Evolutionary conservation across 2,113 vertebrate genomes (phyloP).

Genomic region (Cyprinus carpio): DNA sequence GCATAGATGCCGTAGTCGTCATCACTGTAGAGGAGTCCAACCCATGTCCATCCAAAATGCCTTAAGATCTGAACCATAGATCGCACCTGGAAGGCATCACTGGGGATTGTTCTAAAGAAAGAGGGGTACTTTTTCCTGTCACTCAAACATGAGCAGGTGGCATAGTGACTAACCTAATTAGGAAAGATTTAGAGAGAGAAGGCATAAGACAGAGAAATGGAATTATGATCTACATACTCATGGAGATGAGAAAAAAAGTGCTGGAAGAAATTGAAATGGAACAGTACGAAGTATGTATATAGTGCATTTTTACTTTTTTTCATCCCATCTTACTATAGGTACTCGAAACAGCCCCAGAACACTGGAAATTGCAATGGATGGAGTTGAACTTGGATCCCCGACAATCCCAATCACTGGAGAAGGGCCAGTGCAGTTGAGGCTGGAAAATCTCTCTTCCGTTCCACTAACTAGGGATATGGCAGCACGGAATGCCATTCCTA

Average conservation of each 20-base stretch:
- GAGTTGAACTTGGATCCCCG: conserved; percentile 63
- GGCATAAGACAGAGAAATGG: neutral
- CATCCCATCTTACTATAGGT: conserved; percentile 59
- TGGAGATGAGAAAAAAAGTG: neutral
- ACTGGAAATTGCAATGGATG: conserved; percentile 63
- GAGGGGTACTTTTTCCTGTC: conserved; percentile 31
- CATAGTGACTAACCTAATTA: conserved; percentile 43
- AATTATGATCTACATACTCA: neutral
- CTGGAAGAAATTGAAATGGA: neutral
- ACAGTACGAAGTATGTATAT: conserved; percentile 1
- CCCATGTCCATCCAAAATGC: conserved; percentile 45
- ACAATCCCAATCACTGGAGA: conserved; percentile 44
- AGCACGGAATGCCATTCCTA: conserved; percentile 58
- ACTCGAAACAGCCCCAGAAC: conserved; percentile 61
- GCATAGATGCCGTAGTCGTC: conserved; percentile 40
- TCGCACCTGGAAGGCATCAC: conserved; percentile 41
- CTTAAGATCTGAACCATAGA: conserved; percentile 32
- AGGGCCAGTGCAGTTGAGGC: conserved; percentile 15
- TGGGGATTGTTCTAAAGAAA: conserved; percentile 48
- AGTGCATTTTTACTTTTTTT: conserved; percentile 20
- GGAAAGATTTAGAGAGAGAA: neutral
- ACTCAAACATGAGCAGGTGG: conserved; percentile 37
- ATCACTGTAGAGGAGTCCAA: conserved; percentile 33
- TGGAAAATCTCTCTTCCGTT: neutral
- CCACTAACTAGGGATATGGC: conserved; percentile 55